Base-by-base conservation (phyloP, 23 tunicate genomes). In the Oikopleura dioica region DNA sequence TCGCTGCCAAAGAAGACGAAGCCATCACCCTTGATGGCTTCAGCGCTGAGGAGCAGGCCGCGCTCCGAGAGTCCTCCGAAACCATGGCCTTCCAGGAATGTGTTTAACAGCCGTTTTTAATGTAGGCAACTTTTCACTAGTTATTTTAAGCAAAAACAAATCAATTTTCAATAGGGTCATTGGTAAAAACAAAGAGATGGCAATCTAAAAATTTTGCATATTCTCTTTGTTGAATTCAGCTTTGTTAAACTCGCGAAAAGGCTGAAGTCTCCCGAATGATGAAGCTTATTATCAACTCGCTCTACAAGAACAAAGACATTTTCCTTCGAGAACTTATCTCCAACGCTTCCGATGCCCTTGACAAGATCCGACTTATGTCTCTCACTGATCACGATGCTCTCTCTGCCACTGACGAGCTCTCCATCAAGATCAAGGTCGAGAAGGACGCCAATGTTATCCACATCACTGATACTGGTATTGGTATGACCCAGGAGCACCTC, bases 381-480 rank as follows among this genome's bases (percentile, higher is more conserved):
- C 85, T 94, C 4, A 94, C 99, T 0, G 82, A 94, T 77, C 31
- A 76, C 31, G 83, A 55, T 0, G 88, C 88, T 29, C 78, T 94
- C 0, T 79, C 76, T 34, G 95, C 86, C 2, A 81, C 85, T 59
- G 84, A 79, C 37, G 99, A 94, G 72, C 78, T 94, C 36, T 83
- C 95, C 35, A 94, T 94, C 69, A 86, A 94, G 81, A 85, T 94
- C 51, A 94, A 86, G 83, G 80, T 86, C 75, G 99, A 94, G 75
- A 94, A 86, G 77, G 99, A 94, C 76, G 83, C 83, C 81, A 83
- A 83, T 51, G 86, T 86, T 4, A 80, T 94, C 38, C 95, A 86
- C 84, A 87, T 94, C n/a, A 94, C 99, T 76, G 99, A 94, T 59
- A 94, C 99, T 86, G 99, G 99, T 83, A 86, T 94, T 78, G 99